Evolutionary conservation across 2,113 vertebrate genomes (phyloP).

Genomic region (Corythoichthys intestinalis): DNA sequence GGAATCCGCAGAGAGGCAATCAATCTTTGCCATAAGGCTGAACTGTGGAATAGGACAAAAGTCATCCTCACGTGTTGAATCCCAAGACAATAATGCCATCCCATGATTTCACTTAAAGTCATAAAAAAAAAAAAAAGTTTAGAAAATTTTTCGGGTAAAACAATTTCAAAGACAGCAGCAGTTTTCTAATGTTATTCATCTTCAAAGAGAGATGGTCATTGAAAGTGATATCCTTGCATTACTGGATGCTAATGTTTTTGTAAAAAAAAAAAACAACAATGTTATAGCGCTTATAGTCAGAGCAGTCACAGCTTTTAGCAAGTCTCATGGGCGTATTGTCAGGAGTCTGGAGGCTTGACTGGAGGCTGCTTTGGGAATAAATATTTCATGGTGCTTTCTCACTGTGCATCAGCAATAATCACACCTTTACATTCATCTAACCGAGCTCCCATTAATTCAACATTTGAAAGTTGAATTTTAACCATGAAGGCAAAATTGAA

Average conservation of each 20-base stretch:
- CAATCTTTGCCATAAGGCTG: slow-evolving; percentile 53
- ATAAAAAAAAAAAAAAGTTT: too few species aligned
- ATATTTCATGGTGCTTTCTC: slow-evolving; percentile 40
- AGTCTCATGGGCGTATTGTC: slow-evolving; percentile 36
- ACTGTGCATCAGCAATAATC: slow-evolving; percentile 53
- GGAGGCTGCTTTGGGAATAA: slow-evolving; percentile 51
- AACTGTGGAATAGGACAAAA: slow-evolving; percentile 31
- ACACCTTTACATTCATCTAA: slow-evolving; percentile 21
- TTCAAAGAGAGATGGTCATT: slow-evolving; percentile 18
- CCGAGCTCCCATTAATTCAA: slow-evolving; percentile 23
- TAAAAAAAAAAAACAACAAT: slow-evolving; percentile 10
- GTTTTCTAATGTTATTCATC: slow-evolving; percentile 30
- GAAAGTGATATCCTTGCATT: slow-evolving; percentile 38
- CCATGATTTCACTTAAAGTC: not conserved
- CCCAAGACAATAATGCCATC: slow-evolving; percentile 12
- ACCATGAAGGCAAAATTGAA: not conserved
- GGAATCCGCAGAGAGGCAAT: slow-evolving; percentile 52
- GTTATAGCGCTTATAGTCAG: not conserved
- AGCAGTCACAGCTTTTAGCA: slow-evolving; percentile 30
- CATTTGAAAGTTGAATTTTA: slow-evolving; percentile 14
- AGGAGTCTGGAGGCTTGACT: slow-evolving; percentile 45
- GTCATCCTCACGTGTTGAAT: slow-evolving; percentile 12
- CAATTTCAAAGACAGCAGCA: not conserved
- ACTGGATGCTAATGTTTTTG: slow-evolving; percentile 40
- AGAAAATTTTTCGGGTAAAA: not conserved